Evolutionary conservation across 2,888 invertebrate species (phyloP), one percentile per base, ranked within the genome.

Genomic region (Drosophila merina): DNA sequence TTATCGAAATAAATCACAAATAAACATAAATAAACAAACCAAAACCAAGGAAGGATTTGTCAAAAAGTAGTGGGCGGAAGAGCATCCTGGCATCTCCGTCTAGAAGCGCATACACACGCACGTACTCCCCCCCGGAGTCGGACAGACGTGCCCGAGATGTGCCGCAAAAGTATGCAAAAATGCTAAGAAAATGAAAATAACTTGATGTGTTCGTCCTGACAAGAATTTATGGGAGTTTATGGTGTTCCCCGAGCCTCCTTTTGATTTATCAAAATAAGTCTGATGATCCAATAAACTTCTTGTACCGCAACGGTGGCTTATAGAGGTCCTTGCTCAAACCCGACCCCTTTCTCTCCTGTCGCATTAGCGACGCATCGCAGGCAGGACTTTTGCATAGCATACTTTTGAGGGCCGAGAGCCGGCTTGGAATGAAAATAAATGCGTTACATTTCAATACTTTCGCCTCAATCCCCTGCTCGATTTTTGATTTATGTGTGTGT

Each of bases 281-380:
- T 87, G 89, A 88, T 88, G 88, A 89, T 89, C 88, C 89, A 88
- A 89, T 88, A 89, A 89, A 86, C 76, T 84, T 76, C 88, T 88
- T 86, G 83, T 70, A 76, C 77, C 82, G 88, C 77, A 70, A 72
- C 86, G 77, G 80, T 77, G 76, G 88, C 89, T 88, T 88, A 87
- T 69, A 62, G 72, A 5, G 68, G 73, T 83, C 76, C n/a, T n/a
- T 30, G 12, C 26, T 14, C 28, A 9, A 3, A 14, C 26, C 40
- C 4, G 2, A 6, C 26, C 8, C 33, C 42, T 6, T 26, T 25
- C 25, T n/a, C 12, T 4, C 30, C 68, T 64, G 68, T 64, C 68
- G 81, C 85, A 82, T 82, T 82, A 82, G 87, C 85, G 76, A 82
- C 84, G 79, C 80, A 60, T 67, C 77, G 66, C 67, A 55, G 57